Evolutionary conservation across 2,888 invertebrate species (phyloP).

Genomic region (Labia minor): DNA sequence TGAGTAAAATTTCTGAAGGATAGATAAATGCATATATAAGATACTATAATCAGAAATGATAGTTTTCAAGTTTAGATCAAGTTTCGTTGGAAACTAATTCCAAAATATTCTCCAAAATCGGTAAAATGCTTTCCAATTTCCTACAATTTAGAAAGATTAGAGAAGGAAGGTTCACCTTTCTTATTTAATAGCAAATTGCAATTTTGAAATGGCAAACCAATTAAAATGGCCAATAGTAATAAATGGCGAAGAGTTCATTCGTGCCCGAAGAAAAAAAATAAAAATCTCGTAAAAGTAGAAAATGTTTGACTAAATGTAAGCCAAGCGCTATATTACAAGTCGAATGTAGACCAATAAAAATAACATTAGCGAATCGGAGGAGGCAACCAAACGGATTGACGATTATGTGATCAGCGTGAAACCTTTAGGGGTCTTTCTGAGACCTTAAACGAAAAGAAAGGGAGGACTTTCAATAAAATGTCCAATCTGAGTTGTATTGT

Average conservation of each 20-base stretch:
- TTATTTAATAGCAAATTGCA: too few species aligned
- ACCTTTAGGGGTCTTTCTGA: neutral
- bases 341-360: constrained; percentile 2
- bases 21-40: too few species aligned
- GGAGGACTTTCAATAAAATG: neutral
- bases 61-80: too few species aligned
- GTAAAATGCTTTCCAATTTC: too few species aligned
- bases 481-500: constrained; percentile 4
- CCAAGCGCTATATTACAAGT: neutral
- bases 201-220: too few species aligned
- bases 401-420: neutral
- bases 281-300: constrained; percentile 8
- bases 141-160: too few species aligned
- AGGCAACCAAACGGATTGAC: neutral
- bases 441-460: neutral
- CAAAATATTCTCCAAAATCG: too few species aligned
- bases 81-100: too few species aligned
- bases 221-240: neutral
- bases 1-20: too few species aligned
- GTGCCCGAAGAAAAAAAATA: neutral
- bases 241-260: neutral
- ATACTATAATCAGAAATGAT: too few species aligned
- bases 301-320: neutral
- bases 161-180: too few species aligned
- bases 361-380: constrained; percentile 3